A percentile compares a stretch with the other conserved stretches of the same genome.
Conservation (phyloP, 37 sponge, comb jelly and placozoan species). For the Axinella damicornis region DNA sequence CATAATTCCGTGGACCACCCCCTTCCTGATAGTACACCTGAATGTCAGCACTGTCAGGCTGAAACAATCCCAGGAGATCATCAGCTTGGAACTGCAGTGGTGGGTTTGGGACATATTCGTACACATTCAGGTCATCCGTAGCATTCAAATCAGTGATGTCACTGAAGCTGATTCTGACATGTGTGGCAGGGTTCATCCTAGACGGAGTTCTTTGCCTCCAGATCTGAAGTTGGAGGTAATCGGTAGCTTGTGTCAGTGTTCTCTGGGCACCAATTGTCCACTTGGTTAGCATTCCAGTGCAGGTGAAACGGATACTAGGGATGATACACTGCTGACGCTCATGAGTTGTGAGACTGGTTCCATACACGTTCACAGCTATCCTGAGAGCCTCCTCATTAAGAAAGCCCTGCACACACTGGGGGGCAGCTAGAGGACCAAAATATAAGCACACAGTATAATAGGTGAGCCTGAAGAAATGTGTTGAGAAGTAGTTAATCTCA, state of each 20-base stretch:
- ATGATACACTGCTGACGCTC: background rate
- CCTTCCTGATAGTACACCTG: conserved; percentile 1
- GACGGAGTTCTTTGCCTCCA: background rate
- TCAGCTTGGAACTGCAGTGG: background rate
- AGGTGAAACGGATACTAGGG: background rate
- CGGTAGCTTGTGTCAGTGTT: too few relatives aligned
- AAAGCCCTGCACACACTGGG: too few relatives aligned
- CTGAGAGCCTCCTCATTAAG: too few relatives aligned
- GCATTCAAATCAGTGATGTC: background rate
- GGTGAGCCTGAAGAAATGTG: too few relatives aligned
- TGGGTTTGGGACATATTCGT: background rate
- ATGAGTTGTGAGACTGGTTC: too few relatives aligned
- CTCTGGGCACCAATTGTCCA: background rate
- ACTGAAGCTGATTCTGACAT: background rate
- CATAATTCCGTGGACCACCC: conserved; percentile 6
- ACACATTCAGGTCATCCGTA: background rate
- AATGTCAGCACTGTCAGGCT: background rate
- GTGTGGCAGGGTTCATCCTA: background rate
- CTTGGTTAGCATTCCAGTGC: background rate
- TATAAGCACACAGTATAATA: too few relatives aligned
- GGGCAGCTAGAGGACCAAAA: too few relatives aligned
- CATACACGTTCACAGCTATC: too few relatives aligned
- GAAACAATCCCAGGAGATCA: conserved; percentile 5
- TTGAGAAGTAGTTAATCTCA: too few relatives aligned
- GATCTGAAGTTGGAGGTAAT: background rate